Percentiles rank a stretch among this genome's conserved stretches.
These are phyloP conservation scores for Peromyscus nudipes DNA, from an alignment of 2,797 vertebrate genomes.

Conservation along the genomic window DNA sequence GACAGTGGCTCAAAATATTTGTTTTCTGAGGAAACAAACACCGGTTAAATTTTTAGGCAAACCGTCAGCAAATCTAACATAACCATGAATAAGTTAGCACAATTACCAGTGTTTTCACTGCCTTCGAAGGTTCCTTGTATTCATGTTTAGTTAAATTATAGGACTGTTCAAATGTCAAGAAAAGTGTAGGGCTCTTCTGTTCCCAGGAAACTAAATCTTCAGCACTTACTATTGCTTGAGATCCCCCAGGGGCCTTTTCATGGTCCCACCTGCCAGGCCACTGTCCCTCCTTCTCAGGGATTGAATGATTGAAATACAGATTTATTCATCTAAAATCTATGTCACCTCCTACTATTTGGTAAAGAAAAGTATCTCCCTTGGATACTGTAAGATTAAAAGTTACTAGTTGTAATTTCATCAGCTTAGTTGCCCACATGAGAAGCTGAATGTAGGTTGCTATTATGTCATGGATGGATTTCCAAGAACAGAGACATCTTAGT, in stretches of 20 bases:
- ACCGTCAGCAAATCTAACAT: slow-evolving; percentile 62
- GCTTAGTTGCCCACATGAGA: background rate
- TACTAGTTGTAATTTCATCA: background rate
- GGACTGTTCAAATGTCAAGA: slow-evolving; percentile 1
- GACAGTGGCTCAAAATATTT: slow-evolving; percentile 36
- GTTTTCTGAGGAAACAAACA: background rate
- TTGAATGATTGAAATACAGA: background rate
- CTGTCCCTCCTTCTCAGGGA: background rate
- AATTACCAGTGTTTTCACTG: slow-evolving; percentile 1
- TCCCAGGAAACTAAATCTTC: slow-evolving; percentile 46
- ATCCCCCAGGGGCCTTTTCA: background rate
- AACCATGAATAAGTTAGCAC: background rate
- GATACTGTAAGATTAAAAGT: background rate
- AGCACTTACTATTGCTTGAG: background rate
- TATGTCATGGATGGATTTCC: background rate
- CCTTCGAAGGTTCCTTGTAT: slow-evolving; percentile 17
- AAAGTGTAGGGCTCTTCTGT: background rate
- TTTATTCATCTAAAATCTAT: slow-evolving; percentile 18
- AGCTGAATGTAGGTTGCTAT: background rate
- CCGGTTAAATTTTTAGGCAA: slow-evolving; percentile 61
- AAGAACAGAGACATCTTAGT: background rate
- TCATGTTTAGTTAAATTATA: slow-evolving; percentile 4
- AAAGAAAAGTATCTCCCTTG: background rate
- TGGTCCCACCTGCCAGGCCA: slow-evolving; percentile 11
- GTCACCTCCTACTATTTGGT: background rate